These are phyloP conservation scores for Drosophila punjabiensis DNA, from an alignment of 1,140 invertebrate genomes.

Conservation along the genomic window DNA sequence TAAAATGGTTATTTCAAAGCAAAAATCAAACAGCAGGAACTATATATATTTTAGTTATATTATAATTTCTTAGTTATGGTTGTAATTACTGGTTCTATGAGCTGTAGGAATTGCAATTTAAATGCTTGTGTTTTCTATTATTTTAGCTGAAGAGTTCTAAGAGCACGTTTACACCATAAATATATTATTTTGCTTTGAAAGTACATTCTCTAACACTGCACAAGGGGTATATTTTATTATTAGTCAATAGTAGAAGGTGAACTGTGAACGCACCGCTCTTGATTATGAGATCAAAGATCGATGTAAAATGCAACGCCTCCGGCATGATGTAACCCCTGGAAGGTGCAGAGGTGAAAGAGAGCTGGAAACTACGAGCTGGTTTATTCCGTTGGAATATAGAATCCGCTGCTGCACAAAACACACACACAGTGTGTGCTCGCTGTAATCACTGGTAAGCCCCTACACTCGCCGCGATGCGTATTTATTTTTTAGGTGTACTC, in stretches of 20 bases:
- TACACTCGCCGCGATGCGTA: constrained; percentile 21
- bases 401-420: constrained; percentile 39
- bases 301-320: constrained; percentile 65
- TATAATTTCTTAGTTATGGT: background rate
- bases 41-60: background rate
- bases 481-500: constrained; percentile 15
- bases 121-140: background rate
- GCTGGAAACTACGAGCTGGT: constrained; percentile 7
- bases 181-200: background rate
- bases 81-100: background rate
- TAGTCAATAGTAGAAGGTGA: background rate
- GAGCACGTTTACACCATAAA: background rate
- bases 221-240: background rate
- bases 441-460: constrained; percentile 47
- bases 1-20: background rate
- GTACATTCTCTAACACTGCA: background rate
- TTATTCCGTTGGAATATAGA: constrained; percentile 34
- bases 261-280: constrained; percentile 61
- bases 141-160: background rate
- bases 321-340: constrained; percentile 52
- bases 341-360: background rate
- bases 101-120: too few relatives aligned
- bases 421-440: constrained; percentile 12
- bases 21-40: background rate
- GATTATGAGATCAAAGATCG: constrained; percentile 80